Evolutionary conservation across 2,797 vertebrate species (phyloP), one percentile per base, ranked within the genome.

Genomic region (Ceryle rudis): DNA sequence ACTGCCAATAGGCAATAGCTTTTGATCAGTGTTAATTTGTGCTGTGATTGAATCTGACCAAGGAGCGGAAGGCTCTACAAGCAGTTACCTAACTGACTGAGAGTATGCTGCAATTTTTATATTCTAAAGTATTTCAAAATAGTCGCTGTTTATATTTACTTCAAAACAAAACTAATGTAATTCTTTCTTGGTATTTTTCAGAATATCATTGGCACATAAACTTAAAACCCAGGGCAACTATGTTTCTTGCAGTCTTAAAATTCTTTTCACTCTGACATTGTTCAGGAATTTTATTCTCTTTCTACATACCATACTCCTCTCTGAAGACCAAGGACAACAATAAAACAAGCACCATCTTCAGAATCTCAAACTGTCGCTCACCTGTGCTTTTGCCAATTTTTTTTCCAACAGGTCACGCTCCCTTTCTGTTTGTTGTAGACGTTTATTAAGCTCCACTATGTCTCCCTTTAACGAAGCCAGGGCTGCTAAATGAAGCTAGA

Each of bases 381-480:
- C 99, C 98, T 99, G 98, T 75, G 98, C 98, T 93, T 99, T 99
- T 89, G 98, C 98, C 97, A 99, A 97, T 93, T 98, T 98, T 97
- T 99, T 99, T 97, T 99, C 99, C 91, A 99, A 95, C 33, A 97
- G 93, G 91, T 99, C 98, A 51, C 98, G 98, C 61, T 99, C 99
- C 67, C 97, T 97, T 97, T 99, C 99, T 6, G 98, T 99, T 94
- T 98, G 98, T 92, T 98, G 98, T 21, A 99, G 97, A 47, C 98
- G 98, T 95, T 99, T 98, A 95, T 98, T 99, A 88, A 99, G 98
- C 94, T 99, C 98, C 81, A 98, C 98, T 69, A 99, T 98, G 80
- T 99, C 98, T 91, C 98, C 98, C 94, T 98, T 99, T 96, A 99
- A 97, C 8, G 98, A 99, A 86, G 98, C 98, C 98, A 99, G 98